Conservation (phyloP, 2,888 invertebrate genomes). For the Ormyrus pomaceus region DNA sequence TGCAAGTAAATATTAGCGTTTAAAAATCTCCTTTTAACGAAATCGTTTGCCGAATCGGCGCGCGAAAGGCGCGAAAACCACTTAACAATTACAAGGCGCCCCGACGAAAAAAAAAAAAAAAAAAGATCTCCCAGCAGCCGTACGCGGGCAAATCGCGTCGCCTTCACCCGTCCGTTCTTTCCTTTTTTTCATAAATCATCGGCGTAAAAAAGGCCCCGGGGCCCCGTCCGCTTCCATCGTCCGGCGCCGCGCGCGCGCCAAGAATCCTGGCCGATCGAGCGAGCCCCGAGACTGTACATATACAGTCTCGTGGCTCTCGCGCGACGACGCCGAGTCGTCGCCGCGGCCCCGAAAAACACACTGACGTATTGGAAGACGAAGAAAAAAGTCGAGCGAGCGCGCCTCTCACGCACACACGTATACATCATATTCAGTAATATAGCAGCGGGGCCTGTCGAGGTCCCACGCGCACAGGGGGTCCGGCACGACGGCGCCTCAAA, state of each 20-base stretch:
- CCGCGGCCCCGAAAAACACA: constrained; percentile 18
- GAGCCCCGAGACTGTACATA: constrained; percentile 1
- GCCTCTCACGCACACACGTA: constrained; percentile 4
- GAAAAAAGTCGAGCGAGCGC: constrained; percentile 39
- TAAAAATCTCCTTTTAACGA: too few species aligned
- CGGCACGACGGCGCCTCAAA: constrained; percentile 64
- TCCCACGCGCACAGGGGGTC: constrained; percentile 64
- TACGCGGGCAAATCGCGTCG: not conserved
- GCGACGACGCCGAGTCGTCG: constrained; percentile 51
- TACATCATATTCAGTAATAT: not conserved
- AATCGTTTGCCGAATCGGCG: too few species aligned
- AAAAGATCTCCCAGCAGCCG: too few species aligned
- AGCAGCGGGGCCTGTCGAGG: constrained; percentile 32
- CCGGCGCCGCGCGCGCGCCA: constrained; percentile 20
- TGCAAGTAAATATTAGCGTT: too few species aligned
- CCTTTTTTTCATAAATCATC: constrained; percentile 23
- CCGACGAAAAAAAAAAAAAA: too few species aligned
- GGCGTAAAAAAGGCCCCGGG: constrained; percentile 10
- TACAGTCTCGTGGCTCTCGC: not conserved
- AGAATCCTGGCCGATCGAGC: constrained; percentile 33
- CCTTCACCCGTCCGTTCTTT: too few species aligned
- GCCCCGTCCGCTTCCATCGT: constrained; percentile 19
- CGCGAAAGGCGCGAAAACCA: too few species aligned
- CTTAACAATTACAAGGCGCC: too few species aligned
- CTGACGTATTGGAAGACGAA: not conserved